Conservation (phyloP, 2,888 invertebrate genomes). For the Cephus sareptanus region DNA sequence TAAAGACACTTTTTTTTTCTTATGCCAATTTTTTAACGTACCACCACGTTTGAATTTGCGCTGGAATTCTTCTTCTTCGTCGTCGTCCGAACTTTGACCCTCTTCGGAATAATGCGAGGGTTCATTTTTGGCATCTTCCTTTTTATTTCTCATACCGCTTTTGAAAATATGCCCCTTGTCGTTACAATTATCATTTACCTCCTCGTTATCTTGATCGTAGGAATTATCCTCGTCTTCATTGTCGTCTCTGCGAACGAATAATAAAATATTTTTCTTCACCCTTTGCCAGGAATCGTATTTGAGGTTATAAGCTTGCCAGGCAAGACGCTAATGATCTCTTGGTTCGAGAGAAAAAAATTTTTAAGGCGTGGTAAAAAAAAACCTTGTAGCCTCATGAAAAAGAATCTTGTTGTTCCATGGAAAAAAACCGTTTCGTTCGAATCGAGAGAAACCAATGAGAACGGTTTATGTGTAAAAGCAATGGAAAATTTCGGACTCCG, state of each 20-base stretch:
- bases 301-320: neutral
- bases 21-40: neutral
- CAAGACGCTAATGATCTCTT: neutral
- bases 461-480: neutral
- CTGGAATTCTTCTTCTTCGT: neutral
- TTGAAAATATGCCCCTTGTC: constrained; percentile 9
- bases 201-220: constrained; percentile 6
- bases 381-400: no score
- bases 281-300: neutral
- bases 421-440: neutral
- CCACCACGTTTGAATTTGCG: neutral
- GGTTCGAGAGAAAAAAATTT: no score
- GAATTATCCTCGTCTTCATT: neutral
- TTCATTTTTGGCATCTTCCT: neutral
- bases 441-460: neutral
- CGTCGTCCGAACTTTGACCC: neutral
- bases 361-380: no score
- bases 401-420: neutral
- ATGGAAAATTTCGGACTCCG: neutral
- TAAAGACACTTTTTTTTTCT: no score
- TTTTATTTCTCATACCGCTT: neutral
- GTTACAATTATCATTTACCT: neutral
- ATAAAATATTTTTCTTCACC: neutral
- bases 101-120: neutral
- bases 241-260: neutral